Base-by-base conservation (phyloP, 2,797 vertebrate species). In the Echiichthys vipera region DNA sequence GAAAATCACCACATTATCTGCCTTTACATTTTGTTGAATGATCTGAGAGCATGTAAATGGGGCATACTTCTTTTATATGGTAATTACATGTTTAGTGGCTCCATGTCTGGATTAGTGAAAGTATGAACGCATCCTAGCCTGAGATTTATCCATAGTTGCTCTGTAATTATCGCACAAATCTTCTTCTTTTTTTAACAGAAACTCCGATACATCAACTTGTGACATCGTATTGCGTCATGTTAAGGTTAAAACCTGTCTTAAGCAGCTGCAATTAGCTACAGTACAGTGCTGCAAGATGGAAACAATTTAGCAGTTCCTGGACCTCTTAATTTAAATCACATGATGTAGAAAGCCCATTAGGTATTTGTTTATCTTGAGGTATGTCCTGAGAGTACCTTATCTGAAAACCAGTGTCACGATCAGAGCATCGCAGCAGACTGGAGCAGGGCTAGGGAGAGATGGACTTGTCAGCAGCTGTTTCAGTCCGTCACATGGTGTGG, bases 401-500 rank as follows among this genome's bases (percentile, higher is more conserved):
- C 88, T 1, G 2, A 54, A 72, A 81, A 71, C 34, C 77, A 47
- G 68, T 62, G 78, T 81, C 74, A 65, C 65, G 71, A 64, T 83
- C 76, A 45, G 58, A 71, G 77, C 76, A 67, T 79, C 51, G 8
- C 37, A 5, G 69, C 74, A 77, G 81, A 75, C 79, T 42, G 65
- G 62, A 84, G 69, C 71, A 5, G 65, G 73, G 56, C 57, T 66
- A 27, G 0, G 71, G 83, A 83, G 76, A 84, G 67, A 73, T 54
- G 70, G 69, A 64, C 84, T 75, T 93, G 91, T 93, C 91, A 91
- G 80, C 91, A 92, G 90, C 88, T 90, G 83, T 88, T 93, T 92
- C 78, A 89, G 86, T 78, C 84, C 49, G 88, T 81, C 68, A 79
- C 45, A 40, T 22, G n/a, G 91, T 85, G 89, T 82, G 80, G 91